Conservation (phyloP, 2,888 invertebrate genomes). For the Lepidocyrtinus sp. region DNA sequence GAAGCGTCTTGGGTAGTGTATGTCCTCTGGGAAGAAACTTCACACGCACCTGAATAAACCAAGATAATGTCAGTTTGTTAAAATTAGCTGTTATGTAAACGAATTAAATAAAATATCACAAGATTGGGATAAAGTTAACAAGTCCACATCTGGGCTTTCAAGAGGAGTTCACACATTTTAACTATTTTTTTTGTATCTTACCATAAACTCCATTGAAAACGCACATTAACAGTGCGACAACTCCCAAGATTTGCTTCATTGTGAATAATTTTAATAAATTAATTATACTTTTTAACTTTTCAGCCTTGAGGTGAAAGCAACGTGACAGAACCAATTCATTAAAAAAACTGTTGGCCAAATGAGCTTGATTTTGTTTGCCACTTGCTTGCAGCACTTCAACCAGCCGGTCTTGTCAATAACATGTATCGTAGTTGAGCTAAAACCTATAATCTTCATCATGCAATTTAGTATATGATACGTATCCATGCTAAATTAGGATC, state of each 20-base stretch:
- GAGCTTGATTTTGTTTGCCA: too few species aligned
- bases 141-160: constrained; percentile 1
- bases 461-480: too few species aligned
- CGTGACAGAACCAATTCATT: neutral
- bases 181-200: constrained; percentile 15
- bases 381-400: too few species aligned
- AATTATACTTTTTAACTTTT: constrained; percentile 19
- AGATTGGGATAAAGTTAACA: too few species aligned
- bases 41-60: constrained; percentile 29
- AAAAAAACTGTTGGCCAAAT: too few species aligned
- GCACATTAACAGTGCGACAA: constrained; percentile 25
- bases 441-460: too few species aligned
- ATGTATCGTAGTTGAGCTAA: too few species aligned
- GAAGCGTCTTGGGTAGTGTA: constrained; percentile 96
- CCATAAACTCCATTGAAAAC: constrained; percentile 20
- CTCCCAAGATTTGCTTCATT: constrained; percentile 26
- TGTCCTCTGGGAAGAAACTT: constrained; percentile 81
- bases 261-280: neutral
- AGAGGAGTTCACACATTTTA: neutral
- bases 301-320: neutral
- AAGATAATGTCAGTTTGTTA: too few species aligned
- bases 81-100: neutral
- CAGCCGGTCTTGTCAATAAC: too few species aligned
- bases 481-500: neutral
- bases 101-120: neutral